phyloP scores from a whole-genome alignment of 2,113 vertebrate genomes.

The Paradisaea rubra region DNA sequence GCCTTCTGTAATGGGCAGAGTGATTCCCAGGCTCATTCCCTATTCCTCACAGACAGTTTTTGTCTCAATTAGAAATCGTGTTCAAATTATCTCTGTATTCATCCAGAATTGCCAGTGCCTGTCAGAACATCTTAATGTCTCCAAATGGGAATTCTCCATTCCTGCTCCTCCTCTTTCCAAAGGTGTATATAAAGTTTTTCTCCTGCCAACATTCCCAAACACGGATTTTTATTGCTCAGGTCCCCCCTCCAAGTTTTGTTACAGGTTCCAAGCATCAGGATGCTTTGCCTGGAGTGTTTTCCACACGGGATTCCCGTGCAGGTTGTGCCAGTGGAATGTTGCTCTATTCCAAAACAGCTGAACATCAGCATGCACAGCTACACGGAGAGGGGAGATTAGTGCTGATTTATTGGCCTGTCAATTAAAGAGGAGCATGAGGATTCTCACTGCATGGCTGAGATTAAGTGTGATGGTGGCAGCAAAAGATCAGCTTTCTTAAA shows the following conservation, averaged over 20 bases:
- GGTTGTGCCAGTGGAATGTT: neutral
- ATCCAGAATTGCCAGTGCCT: neutral
- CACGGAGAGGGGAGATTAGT: neutral
- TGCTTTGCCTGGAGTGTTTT: neutral
- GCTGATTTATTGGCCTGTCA: conserved; percentile 40
- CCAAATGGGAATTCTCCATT: neutral
- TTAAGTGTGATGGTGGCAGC: conserved; percentile 16
- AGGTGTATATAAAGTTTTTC: neutral
- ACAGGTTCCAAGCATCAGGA: neutral
- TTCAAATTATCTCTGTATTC: neutral
- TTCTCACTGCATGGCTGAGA: neutral
- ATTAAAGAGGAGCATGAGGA: neutral
- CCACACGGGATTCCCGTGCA: neutral
- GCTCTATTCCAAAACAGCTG: neutral
- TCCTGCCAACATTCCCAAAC: neutral
- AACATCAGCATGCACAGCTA: conserved; percentile 1
- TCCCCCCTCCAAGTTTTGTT: neutral
- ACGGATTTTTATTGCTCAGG: neutral
- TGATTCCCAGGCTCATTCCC: neutral
- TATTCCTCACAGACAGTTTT: neutral
- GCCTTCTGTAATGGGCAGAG: neutral
- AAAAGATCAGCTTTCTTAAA: neutral
- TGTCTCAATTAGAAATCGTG: neutral
- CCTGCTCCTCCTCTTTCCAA: neutral
- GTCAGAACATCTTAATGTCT: neutral